phyloP scores from a whole-genome alignment of 2,113 vertebrate genomes.

The Australoheros scitulus region DNA sequence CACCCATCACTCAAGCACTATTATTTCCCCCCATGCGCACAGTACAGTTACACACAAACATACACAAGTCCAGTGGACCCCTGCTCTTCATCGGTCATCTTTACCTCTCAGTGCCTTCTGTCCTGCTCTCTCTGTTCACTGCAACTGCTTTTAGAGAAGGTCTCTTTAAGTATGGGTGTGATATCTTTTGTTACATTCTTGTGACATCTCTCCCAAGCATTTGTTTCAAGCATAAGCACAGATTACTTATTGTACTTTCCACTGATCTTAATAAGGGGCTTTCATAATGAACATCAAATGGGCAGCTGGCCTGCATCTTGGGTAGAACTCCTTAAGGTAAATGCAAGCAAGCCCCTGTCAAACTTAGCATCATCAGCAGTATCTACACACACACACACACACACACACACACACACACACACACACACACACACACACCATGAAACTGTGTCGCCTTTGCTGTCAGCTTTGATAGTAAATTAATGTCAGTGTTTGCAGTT shows the following conservation, averaged over 20 bases:
- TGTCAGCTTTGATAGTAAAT: not conserved
- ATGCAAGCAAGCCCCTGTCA: slow-evolving; percentile 31
- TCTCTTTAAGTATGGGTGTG: not conserved
- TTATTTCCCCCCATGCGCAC: slow-evolving; percentile 54
- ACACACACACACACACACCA: not conserved
- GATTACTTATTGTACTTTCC: slow-evolving; percentile 55
- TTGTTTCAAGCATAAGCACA: slow-evolving; percentile 11
- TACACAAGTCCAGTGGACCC: slow-evolving; percentile 18
- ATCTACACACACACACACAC: not conserved
- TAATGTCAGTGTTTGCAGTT: not conserved
- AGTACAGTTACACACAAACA: slow-evolving; percentile 18
- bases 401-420: not conserved
- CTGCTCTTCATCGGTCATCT: slow-evolving; percentile 25
- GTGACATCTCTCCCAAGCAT: slow-evolving; percentile 9
- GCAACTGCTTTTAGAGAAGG: not conserved
- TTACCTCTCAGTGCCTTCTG: not conserved
- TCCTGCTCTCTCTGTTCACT: not conserved
- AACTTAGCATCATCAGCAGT: slow-evolving; percentile 54
- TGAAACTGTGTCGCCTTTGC: not conserved
- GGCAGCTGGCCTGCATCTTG: slow-evolving; percentile 41
- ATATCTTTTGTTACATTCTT: slow-evolving; percentile 28
- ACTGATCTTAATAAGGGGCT: slow-evolving; percentile 55
- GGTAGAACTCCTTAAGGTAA: slow-evolving; percentile 57
- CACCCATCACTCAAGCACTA: slow-evolving; percentile 61
- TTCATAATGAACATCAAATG: slow-evolving; percentile 59